phyloP scores from a whole-genome alignment of 2,113 vertebrate genomes.

The Epinephelus cyanopodus region DNA sequence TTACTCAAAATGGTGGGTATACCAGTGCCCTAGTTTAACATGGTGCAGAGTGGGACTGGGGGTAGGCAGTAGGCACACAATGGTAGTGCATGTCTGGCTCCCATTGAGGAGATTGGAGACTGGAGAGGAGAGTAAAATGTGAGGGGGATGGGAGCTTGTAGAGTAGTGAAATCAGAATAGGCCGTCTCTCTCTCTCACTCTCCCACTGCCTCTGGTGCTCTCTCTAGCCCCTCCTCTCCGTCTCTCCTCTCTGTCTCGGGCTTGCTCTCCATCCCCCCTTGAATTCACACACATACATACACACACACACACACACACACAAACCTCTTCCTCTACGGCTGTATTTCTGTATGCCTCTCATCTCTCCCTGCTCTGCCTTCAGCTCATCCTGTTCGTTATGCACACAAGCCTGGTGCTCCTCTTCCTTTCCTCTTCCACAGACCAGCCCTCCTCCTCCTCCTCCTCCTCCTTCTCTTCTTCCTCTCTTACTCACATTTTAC shows the following conservation, averaged over 20 bases:
- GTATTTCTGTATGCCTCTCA: slow-evolving; percentile 70
- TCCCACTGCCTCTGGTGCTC: slow-evolving; percentile 69
- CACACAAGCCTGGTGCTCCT: slow-evolving; percentile 47
- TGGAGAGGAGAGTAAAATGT: slow-evolving; percentile 74
- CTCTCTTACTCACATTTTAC: slow-evolving; percentile 47
- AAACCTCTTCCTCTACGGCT: slow-evolving; percentile 68
- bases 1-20: slow-evolving; percentile 78
- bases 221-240: slow-evolving; percentile 70
- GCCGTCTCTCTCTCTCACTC: slow-evolving; percentile 56
- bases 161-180: slow-evolving; percentile 79
- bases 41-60: slow-evolving; percentile 72
- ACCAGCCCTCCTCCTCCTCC: slow-evolving; percentile 42
- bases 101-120: slow-evolving; percentile 76
- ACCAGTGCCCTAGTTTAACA: slow-evolving; percentile 78
- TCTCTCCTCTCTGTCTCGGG: slow-evolving; percentile 71
- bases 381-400: slow-evolving; percentile 71
- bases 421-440: slow-evolving; percentile 48
- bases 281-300: slow-evolving; percentile 34
- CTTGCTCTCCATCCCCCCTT: slow-evolving; percentile 65
- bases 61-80: slow-evolving; percentile 74
- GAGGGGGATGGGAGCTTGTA: slow-evolving; percentile 80
- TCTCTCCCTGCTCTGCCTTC: slow-evolving; percentile 61
- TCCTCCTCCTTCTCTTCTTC: slow-evolving; percentile 40
- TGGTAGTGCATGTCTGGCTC: slow-evolving; percentile 74
- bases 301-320: slow-evolving; percentile 32